Evolutionary conservation across 2,888 invertebrate species (phyloP).

Genomic region (Tuberolachnus salignus): DNA sequence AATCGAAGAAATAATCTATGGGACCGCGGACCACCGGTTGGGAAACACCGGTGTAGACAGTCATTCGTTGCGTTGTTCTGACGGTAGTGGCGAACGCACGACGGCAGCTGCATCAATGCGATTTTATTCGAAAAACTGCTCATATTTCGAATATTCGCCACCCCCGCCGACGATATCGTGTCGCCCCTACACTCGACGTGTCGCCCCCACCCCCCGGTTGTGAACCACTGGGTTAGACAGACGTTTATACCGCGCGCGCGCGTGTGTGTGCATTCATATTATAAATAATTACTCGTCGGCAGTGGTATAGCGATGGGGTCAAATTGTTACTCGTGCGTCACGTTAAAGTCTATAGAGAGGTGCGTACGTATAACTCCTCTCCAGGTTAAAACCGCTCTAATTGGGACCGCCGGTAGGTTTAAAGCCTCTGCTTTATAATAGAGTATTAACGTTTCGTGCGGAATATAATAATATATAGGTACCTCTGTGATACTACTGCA

Average conservation of each 20-base stretch:
- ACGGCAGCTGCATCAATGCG: too few relatives aligned
- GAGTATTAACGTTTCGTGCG: slow-evolving; percentile 30
- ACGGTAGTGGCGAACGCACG: too few relatives aligned
- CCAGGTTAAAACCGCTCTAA: not conserved
- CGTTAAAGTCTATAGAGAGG: not conserved
- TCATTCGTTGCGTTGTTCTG: too few relatives aligned
- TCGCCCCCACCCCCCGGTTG: too few relatives aligned
- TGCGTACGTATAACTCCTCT: not conserved
- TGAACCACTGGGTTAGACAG: not conserved
- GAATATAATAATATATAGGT: not conserved
- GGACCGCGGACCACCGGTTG: too few relatives aligned
- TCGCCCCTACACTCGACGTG: too few relatives aligned
- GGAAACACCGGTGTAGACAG: too few relatives aligned
- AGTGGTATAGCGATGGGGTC: not conserved
- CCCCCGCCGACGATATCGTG: too few relatives aligned
- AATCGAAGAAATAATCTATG: too few relatives aligned
- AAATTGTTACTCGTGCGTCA: not conserved
- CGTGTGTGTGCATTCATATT: too few relatives aligned
- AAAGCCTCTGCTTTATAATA: slow-evolving; percentile 20
- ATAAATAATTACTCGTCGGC: not conserved
- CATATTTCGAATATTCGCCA: too few relatives aligned
- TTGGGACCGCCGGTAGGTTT: not conserved
- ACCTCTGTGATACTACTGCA: not conserved
- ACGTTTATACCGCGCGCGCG: not conserved
- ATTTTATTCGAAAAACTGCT: too few relatives aligned